These are phyloP conservation scores for Drosophila prolongata DNA, from an alignment of 2,888 invertebrate genomes.

Conservation along the genomic window DNA sequence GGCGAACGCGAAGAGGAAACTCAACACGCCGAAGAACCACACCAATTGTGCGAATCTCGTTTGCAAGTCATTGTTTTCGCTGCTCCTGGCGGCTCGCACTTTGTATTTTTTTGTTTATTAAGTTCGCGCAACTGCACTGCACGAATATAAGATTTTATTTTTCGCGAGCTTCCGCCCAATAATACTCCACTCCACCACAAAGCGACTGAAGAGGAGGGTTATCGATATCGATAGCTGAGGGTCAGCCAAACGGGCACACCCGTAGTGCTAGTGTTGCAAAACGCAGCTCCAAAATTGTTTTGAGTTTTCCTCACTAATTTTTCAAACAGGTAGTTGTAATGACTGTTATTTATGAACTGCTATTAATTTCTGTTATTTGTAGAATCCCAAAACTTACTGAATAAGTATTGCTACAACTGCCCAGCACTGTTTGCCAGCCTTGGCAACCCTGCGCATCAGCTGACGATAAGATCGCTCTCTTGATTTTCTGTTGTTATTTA, in stretches of 20 bases:
- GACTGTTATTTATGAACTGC: neutral
- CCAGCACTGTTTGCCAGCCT: neutral
- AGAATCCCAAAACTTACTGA: neutral
- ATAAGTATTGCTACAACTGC: too few species aligned
- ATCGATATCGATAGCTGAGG: constrained; percentile 12
- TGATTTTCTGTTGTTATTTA: constrained; percentile 59
- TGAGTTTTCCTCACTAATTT: neutral
- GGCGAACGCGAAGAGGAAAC: constrained; percentile 28
- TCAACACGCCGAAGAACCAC: constrained; percentile 61
- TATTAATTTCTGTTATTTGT: neutral
- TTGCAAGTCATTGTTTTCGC: constrained; percentile 63
- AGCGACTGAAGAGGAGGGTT: constrained; percentile 17
- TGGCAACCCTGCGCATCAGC: constrained; percentile 17
- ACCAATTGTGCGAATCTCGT: constrained; percentile 31
- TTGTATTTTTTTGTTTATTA: constrained; percentile 11
- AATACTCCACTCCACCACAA: constrained; percentile 10
- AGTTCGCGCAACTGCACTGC: constrained; percentile 49
- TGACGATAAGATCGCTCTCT: constrained; percentile 19
- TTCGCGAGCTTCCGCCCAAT: constrained; percentile 38
- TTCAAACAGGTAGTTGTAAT: neutral
- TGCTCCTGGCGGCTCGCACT: neutral
- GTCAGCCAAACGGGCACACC: constrained; percentile 1
- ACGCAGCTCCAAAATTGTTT: too few species aligned
- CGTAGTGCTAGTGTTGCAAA: neutral
- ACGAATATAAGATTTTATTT: constrained; percentile 18